Percentiles rank a stretch among this genome's conserved stretches.
phyloP scores from a whole-genome alignment of 2,888 invertebrate species.

The Suillia variegata region DNA sequence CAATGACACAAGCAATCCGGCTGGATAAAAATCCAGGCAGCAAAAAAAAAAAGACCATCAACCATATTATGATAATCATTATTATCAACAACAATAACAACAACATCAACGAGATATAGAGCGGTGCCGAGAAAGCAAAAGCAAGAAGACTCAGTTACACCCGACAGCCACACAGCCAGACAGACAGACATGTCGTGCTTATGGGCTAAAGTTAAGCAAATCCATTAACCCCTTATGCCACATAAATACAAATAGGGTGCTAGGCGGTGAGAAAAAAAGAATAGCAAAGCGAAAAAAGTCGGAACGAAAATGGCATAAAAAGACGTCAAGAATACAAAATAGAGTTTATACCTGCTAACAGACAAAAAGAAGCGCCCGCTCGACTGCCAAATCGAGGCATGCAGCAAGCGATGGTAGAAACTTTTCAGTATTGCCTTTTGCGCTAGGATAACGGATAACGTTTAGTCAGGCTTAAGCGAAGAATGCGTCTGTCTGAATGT shows the following conservation, averaged over 20 bases:
- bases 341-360: no score
- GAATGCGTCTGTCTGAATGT: background rate
- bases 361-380: background rate
- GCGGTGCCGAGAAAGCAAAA: constrained; percentile 19
- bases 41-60: constrained; percentile 25
- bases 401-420: background rate
- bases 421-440: background rate
- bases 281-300: constrained; percentile 37
- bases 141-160: no score
- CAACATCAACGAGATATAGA: background rate
- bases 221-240: constrained; percentile 53
- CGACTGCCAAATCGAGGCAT: background rate
- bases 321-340: background rate
- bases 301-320: constrained; percentile 15
- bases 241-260: constrained; percentile 49
- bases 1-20: background rate
- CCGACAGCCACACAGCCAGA: background rate
- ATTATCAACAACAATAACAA: constrained; percentile 22
- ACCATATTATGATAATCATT: constrained; percentile 53
- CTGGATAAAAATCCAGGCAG: background rate
- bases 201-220: constrained; percentile 31
- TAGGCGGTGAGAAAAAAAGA: constrained; percentile 25
- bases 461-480: background rate
- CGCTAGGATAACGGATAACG: constrained; percentile 1
- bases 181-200: background rate